Evolutionary conservation across 1,140 invertebrate species (phyloP).

Genomic region (Aphelinus atriplicis): DNA sequence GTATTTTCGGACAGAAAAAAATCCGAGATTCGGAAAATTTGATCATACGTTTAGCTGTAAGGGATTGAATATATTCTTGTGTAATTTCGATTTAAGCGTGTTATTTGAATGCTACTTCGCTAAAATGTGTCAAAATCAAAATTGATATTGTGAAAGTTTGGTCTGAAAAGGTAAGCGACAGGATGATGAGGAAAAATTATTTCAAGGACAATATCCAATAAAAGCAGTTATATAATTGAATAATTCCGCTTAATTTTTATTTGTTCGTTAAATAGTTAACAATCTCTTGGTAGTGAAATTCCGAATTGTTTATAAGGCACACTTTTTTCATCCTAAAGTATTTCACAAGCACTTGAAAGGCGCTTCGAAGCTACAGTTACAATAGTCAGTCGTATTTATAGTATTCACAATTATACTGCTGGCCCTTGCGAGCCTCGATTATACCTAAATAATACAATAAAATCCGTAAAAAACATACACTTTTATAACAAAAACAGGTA

Average conservation of each 20-base stretch:
- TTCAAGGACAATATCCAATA: neutral
- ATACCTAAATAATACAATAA: slow-evolving; percentile 51
- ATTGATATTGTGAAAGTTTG: no score
- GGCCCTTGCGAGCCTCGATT: slow-evolving; percentile 32
- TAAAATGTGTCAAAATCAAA: no score
- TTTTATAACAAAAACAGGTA: slow-evolving; percentile 59
- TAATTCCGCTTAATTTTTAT: slow-evolving; percentile 46
- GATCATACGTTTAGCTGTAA: neutral
- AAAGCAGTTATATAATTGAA: neutral
- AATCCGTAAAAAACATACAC: slow-evolving; percentile 59
- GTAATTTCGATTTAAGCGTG: neutral
- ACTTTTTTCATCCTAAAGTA: slow-evolving; percentile 42
- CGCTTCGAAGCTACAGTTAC: slow-evolving; percentile 44
- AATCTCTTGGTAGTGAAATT: slow-evolving; percentile 52
- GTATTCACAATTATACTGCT: slow-evolving; percentile 58
- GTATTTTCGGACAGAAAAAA: no score
- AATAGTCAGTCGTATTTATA: slow-evolving; percentile 61
- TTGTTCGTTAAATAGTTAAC: slow-evolving; percentile 63
- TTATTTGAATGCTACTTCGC: neutral
- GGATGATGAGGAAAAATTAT: no score
- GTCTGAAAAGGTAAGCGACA: no score
- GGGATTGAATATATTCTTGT: neutral
- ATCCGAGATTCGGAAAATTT: no score
- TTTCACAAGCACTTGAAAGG: slow-evolving; percentile 34
- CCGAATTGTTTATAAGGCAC: slow-evolving; percentile 35